Percentiles rank a stretch among this genome's conserved stretches.
phyloP scores from a whole-genome alignment of 2,888 invertebrate species.

The Polietes domitor region DNA sequence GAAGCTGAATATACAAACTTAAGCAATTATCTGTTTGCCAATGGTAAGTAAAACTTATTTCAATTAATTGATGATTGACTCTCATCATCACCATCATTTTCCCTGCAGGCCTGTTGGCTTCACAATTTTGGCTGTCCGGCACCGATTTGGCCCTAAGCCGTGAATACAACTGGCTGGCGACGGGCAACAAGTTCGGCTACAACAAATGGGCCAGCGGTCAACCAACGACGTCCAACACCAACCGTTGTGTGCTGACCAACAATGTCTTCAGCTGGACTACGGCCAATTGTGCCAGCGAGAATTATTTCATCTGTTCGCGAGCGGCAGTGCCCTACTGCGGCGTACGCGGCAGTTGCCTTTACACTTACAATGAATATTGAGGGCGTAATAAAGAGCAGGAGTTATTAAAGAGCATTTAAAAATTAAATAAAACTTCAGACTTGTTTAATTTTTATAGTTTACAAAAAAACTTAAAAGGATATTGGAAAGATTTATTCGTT shows the following conservation, averaged over 20 bases:
- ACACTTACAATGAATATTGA: not conserved
- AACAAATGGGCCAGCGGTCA: slow-evolving; percentile 53
- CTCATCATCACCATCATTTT: not conserved
- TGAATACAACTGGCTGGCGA: slow-evolving; percentile 68
- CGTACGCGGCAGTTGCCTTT: slow-evolving; percentile 44
- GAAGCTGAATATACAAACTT: slow-evolving; percentile 49
- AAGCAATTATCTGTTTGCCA: slow-evolving; percentile 37
- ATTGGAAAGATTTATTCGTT: slow-evolving; percentile 14
- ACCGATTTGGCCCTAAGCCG: slow-evolving; percentile 51
- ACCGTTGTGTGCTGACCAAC: slow-evolving; percentile 62
- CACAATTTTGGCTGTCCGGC: slow-evolving; percentile 68
- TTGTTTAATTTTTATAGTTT: slow-evolving; percentile 20
- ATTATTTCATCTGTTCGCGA: slow-evolving; percentile 68
- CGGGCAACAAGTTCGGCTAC: slow-evolving; percentile 65
- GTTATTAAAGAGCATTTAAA: not conserved
- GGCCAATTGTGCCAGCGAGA: slow-evolving; percentile 36
- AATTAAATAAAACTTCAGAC: not conserved
- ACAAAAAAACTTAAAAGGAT: slow-evolving; percentile 23
- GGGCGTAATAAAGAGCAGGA: not conserved
- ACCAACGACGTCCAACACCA: not conserved
- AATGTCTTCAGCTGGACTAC: slow-evolving; percentile 63
- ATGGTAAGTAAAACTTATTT: slow-evolving; percentile 43
- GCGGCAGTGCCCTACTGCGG: slow-evolving; percentile 38
- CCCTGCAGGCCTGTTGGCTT: not conserved
- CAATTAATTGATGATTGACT: too few relatives aligned